Evolutionary conservation across 2,113 vertebrate species (phyloP).

Genomic region (Pseudorhombus dupliciocellatus): DNA sequence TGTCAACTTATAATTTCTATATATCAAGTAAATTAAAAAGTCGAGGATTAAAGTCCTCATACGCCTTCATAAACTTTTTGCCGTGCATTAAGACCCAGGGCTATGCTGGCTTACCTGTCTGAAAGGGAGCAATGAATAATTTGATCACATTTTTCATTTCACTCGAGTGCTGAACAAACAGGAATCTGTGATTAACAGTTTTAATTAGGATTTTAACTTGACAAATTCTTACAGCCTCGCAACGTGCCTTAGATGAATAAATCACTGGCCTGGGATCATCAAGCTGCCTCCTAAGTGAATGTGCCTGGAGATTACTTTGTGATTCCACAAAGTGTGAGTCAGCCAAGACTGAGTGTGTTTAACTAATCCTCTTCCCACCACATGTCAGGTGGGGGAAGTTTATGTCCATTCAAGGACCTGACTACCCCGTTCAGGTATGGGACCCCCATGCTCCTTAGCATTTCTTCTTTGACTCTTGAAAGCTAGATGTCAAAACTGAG

Average conservation of each 20-base stretch:
- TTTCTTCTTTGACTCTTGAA: constrained; percentile 51
- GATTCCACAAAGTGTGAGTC: constrained; percentile 68
- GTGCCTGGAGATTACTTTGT: constrained; percentile 73
- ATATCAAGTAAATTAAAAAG: constrained; percentile 47
- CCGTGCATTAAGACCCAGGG: constrained; percentile 83
- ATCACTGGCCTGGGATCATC: constrained; percentile 79
- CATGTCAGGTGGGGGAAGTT: constrained; percentile 63
- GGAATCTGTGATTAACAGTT: constrained; percentile 85
- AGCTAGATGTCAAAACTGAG: constrained; percentile 54
- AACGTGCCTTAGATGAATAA: constrained; percentile 78
- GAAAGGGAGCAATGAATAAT: constrained; percentile 88
- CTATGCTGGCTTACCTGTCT: constrained; percentile 88
- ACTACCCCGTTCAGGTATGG: constrained; percentile 53
- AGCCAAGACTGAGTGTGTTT: constrained; percentile 51
- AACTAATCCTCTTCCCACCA: constrained; percentile 55
- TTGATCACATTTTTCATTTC: constrained; percentile 92
- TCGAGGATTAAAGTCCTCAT: constrained; percentile 56
- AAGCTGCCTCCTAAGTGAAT: constrained; percentile 73
- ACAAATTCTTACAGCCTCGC: constrained; percentile 82
- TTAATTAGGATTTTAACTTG: constrained; percentile 91
- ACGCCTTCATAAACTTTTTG: constrained; percentile 42
- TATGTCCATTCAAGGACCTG: constrained; percentile 58
- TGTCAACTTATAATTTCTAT: constrained; percentile 26
- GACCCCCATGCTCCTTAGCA: constrained; percentile 26
- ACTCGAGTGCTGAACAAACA: constrained; percentile 88